Evolutionary conservation across 2,888 invertebrate genomes (phyloP), one percentile per base, ranked within the genome.

Genomic region (Mythimna loreyi): DNA sequence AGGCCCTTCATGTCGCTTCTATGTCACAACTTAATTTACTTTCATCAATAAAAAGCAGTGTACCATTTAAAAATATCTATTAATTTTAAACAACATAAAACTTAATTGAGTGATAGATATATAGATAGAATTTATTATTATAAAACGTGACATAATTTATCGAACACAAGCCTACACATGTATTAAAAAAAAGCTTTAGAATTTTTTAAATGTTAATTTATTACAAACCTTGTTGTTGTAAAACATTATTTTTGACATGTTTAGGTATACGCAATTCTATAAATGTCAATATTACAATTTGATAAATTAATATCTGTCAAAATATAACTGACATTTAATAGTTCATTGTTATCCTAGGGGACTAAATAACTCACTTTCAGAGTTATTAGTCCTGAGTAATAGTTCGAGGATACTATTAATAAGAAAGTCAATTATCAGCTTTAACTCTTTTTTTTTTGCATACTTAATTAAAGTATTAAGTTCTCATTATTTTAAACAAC

Each of bases 1-100:
- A 9, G 30, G n/a, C n/a, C 11, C 30, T 53, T 53, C 63, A 68
- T 78, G 50, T 64, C 30, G 33, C 43, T 69, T 33, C 21, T 65
- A 65, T 62, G 2, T 1, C 33, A 50, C 16, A 19, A 40, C n/a
- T 64, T 79, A 65, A 64, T 74, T 67, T 43, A 55, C 21, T 28
- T 49, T 16, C 16, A 28, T 25, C 25, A 13, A 55, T 58, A 43
- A 49, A 21, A 72, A 43, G 11, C 28, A 28, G 9, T 2, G 7
- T 30, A 33, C 8, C 9, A 9, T 19, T 49, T 60, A 4, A 19
- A 23, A 25, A 5, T 60, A 13, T 11, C 7, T 33, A 21, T 33
- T 13, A 33, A 33, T 33, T 21, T 55, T 33, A 21, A 55, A 56
- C 36, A n/a, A 53, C 11, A 4, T 53, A 36, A 36, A 21, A 23